Base-by-base conservation (phyloP, 2,113 vertebrate genomes). In the Syngnathus floridae region DNA sequence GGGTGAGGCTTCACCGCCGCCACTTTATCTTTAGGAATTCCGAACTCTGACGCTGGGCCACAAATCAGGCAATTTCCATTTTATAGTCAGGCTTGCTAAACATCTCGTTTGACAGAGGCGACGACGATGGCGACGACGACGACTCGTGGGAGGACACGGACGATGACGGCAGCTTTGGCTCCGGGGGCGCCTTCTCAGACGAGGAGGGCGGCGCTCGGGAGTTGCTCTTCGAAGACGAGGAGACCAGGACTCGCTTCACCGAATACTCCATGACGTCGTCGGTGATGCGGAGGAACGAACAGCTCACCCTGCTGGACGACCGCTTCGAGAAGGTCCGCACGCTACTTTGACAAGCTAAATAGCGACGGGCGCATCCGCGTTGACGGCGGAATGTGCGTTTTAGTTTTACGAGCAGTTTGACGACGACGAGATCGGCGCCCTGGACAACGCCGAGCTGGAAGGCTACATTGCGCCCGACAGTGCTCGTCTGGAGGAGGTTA, bases 331-430 rank as follows among this genome's bases (percentile, higher is more conserved):
- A 96, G 94, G 97, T 98, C 17, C 77, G 71, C 8, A 2, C 3
- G 4, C 26, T 13, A 4, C 43, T 45, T 45, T 45, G 43, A 12
- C 13, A 31, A 31, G 26, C 26, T 3, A 31, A 3, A 31, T 31
- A 3, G 26, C 26, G 26, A 31, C 26, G 26, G 26, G 0, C 26
- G 26, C 26, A 3, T 31, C 26, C 3, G 26, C 26, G 26, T 12
- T 41, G 40, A 41, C 9, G 0, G 40, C 40, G 4, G 26, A 13
- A 14, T 14, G 43, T 13, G 4, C 1, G 65, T 59, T 1, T 26
- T 69, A 99, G 96, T 97, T 99, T 82, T 99, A 89, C 58, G 93
- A 98, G 41, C 95, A 98, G 66, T 99, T 98, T 79, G 95, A 98
- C 14, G 95, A 97, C 14, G 95, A 93, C 71, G 97, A 99, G 86